Base-by-base conservation (phyloP, 2,797 vertebrate genomes). In the Acrossocheilus fasciatus region DNA sequence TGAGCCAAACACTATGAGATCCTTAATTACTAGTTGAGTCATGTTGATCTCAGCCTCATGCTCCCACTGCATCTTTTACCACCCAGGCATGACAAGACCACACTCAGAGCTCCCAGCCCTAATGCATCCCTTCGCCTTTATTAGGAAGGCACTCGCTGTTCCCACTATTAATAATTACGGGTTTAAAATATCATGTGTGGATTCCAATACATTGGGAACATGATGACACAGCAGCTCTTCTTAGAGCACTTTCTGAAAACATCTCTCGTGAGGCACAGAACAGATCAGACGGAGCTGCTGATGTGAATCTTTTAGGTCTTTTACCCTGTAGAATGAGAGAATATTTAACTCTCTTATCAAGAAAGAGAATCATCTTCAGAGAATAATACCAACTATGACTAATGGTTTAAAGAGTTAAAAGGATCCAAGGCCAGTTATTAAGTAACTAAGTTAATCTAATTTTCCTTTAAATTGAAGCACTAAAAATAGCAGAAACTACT, bases 301-400 rank as follows among this genome's bases (percentile, higher is more conserved):
- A 70, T 89, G 84, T 74, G 70, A 70, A n/a, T 34, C 26, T 82
- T 70, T 34, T n/a, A 50, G 30, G 30, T 74, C 18, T 36, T 81
- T 64, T 64, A 26, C 50, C 6, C 18, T 7, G 72, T 66, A 17
- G 26, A 79, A 36, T 3, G 57, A 74, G 78, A 80, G 45, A 86
- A 90, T 86, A 50, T 88, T 87, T 89, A 89, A 90, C 89, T 89
- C 43, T 68, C 57, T 85, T 87, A 50, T 62, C 74, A 43, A 30
- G 84, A 86, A 86, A 34, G 69, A 66, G 85, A 70, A 86, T 86
- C 85, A 75, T 86, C 78, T 86, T 85, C 69, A 86, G 77, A 52
- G 85, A 86, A 86, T 68, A 54, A 73, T 54, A 66, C 23, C 43
- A 75, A 66, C 59, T 59, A 43, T 81, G 84, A 86, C 77, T 54